Base-by-base conservation (phyloP, 2,113 vertebrate genomes). In the Cygnus atratus region DNA sequence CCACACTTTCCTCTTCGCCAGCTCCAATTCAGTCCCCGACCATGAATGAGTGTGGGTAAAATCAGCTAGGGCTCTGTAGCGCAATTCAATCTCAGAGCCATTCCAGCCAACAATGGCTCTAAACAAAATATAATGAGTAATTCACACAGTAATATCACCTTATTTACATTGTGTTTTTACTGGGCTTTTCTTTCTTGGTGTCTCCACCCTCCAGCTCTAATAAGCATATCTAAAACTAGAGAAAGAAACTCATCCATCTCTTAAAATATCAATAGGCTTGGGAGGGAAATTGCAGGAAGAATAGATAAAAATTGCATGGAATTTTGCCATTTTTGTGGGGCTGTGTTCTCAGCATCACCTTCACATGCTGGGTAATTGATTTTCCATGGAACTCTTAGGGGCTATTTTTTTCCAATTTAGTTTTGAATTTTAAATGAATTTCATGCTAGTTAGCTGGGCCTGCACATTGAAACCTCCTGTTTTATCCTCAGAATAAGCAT, bases 111-210 rank as follows among this genome's bases (percentile, higher is more conserved):
- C 97, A 97, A 97, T 91, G 82, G 75, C 83, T 96, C 95, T 90
- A 96, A 97, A 96, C 94, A 97, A 96, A 97, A 97, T 87, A 72
- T 92, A 93, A 93, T 94, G 74, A 94, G 91, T 93, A 95, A 96
- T 97, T 96, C 92, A 92, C 89, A 84, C 70, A 55, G 25, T 96
- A 96, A 96, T 95, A 93, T 92, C 92, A 83, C 68, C 92, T 93
- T 97, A 97, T 97, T 97, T 97, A 96, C 94, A 90, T 26, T 52
- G 90, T 94, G 95, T 95, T 92, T 95, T 33, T 85, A 86, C 59
- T 46, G 55, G 87, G 68, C 55, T 87, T 78, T 85, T 70, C 68
- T 84, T 44, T 88, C 87, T 63, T 76, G 77, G 58, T 92, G 78
- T 92, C 79, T 96, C 81, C 75, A 66, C 92, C 88, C 68, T 95